Base-by-base conservation (phyloP, 2,113 vertebrate species). In the Falcunculus frontatus region DNA sequence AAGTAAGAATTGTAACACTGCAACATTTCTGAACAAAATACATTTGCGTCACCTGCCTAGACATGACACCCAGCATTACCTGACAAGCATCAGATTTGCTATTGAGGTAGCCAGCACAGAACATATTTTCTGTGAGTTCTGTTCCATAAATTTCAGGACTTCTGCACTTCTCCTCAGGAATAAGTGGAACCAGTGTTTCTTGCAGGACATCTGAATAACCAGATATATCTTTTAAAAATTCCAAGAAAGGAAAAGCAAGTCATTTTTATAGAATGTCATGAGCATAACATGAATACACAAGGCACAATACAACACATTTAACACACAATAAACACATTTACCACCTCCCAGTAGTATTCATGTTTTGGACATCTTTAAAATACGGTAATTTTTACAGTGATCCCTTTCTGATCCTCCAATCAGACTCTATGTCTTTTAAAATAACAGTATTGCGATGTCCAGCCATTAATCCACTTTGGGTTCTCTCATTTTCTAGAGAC, bases 21-120 rank as follows among this genome's bases (percentile, higher is more conserved):
- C 44, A 83, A 12, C 3, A 18, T 76, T 90, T 79, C 39, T 92
- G 70, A 33, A 30, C 84, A 81, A 39, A 77, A 56, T 20, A 53
- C 25, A 56, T 89, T 95, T 68, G 27, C 72, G 37, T 62, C 73
- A 42, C 56, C 22, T 74, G n/a, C 50, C 69, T 81, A 35, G 64
- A 84, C 21, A 63, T 67, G 56, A 90, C 29, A 88, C 60, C 63
- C 56, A 87, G 41, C 25, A 20, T 96, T 96, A 99, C 99, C 99
- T 99, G 99, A 90, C 99, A 99, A 44, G 99, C 99, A 6, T 99
- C 99, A 1, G 96, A 96, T 70, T 97, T 98, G 93, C 97, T 97
- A 46, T 98, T 97, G 0, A 98, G 95, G 85, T 98, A 98, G 56
- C 99, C 99, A 0, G 99, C 99, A 22, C 99, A 99, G 41, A 99